These are phyloP conservation scores for Coregonus ussuriensis DNA, from an alignment of 2,797 vertebrate genomes.

Conservation along the genomic window DNA sequence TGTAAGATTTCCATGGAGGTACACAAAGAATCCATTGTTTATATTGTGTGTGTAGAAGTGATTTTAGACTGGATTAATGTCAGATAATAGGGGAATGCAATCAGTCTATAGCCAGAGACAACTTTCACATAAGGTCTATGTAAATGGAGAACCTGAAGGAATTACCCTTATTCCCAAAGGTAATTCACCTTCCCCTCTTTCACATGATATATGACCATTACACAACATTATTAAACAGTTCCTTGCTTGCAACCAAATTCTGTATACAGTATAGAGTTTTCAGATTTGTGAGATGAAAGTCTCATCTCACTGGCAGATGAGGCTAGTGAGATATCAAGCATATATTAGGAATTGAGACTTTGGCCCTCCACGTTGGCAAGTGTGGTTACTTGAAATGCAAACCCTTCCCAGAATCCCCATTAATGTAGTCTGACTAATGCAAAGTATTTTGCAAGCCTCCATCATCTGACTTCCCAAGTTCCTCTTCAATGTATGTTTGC, in stretches of 20 bases:
- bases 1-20: slow-evolving; percentile 34
- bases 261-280: too few relatives aligned
- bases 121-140: not conserved
- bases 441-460: not conserved
- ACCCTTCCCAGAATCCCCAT: not conserved
- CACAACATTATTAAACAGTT: not conserved
- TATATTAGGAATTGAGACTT: not conserved
- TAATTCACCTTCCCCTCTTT: not conserved
- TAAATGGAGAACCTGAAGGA: not conserved
- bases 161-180: not conserved
- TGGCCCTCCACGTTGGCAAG: not conserved
- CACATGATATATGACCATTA: not conserved
- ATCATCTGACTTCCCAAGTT: not conserved
- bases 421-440: not conserved
- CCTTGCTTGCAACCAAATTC: not conserved
- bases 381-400: not conserved
- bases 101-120: not conserved
- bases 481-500: not conserved
- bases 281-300: too few relatives aligned
- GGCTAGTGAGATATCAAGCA: not conserved
- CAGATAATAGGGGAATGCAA: not conserved
- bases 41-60: slow-evolving; percentile 15
- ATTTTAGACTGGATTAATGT: slow-evolving; percentile 7
- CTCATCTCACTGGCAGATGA: too few relatives aligned
- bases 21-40: slow-evolving; percentile 31